A percentile compares a stretch with the other conserved stretches of the same genome.
phyloP scores from a whole-genome alignment of 2,888 invertebrate species.

The Pristionchus entomophagus region DNA sequence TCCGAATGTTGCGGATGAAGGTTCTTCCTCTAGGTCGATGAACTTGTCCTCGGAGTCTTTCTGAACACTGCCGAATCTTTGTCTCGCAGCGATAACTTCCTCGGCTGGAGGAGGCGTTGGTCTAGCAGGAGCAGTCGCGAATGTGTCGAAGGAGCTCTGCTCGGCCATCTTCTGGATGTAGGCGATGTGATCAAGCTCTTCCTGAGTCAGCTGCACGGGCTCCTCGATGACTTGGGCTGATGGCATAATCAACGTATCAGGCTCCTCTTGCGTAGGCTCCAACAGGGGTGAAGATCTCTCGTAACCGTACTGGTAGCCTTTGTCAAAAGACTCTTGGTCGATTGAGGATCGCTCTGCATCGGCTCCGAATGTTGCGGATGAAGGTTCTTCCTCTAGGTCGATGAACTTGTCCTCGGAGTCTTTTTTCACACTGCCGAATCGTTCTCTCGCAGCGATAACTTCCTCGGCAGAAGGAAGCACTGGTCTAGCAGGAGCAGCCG shows the following conservation, averaged over 20 bases:
- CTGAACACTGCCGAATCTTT: not conserved
- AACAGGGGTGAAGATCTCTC: not conserved
- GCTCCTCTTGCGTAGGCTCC: not conserved
- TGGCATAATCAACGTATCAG: not conserved
- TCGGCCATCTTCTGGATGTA: not conserved
- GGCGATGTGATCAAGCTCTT: constrained; percentile 3
- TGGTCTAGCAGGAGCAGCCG: not conserved
- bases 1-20: not conserved
- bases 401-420: not conserved
- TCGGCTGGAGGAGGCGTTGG: not conserved
- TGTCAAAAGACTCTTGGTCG: not conserved
- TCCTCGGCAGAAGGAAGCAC: not conserved
- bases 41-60: not conserved
- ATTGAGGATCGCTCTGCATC: not conserved
- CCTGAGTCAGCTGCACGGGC: not conserved
- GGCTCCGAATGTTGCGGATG: not conserved
- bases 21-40: not conserved
- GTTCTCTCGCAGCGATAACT: not conserved
- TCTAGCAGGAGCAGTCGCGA: not conserved
- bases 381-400: not conserved
- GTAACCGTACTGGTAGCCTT: not conserved
- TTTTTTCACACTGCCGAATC: not conserved
- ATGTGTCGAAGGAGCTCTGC: not conserved
- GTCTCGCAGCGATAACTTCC: not conserved
- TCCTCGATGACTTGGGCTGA: not conserved